These are phyloP conservation scores for Lasioglossum oenotherae DNA, from an alignment of 2,888 invertebrate species.

Conservation along the genomic window DNA sequence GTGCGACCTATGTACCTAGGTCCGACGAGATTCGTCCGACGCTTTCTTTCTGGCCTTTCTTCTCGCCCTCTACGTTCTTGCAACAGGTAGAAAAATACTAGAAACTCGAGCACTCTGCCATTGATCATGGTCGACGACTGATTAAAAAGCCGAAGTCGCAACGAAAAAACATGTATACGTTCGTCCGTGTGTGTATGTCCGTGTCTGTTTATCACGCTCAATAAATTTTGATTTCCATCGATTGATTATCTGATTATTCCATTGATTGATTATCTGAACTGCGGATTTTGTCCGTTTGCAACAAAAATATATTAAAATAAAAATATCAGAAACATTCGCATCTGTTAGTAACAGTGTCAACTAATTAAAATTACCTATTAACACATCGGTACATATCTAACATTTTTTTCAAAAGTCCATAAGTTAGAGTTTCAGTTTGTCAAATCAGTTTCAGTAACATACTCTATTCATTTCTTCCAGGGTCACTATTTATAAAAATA, in stretches of 20 bases:
- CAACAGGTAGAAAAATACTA: neutral
- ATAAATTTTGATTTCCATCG: neutral
- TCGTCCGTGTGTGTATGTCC: neutral
- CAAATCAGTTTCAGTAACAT: neutral
- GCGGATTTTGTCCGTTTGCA: neutral
- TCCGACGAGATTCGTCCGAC: constrained; percentile 61
- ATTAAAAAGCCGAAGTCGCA: neutral
- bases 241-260: neutral
- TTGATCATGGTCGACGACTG: constrained; percentile 5
- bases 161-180: neutral
- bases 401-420: neutral
- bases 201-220: neutral
- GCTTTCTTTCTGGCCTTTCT: neutral
- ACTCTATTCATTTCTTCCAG: neutral
- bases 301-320: neutral
- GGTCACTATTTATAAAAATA: neutral
- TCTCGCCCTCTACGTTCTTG: neutral
- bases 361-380: neutral
- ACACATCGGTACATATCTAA: neutral
- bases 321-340: neutral
- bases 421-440: neutral
- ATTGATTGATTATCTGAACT: neutral
- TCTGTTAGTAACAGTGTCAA: neutral
- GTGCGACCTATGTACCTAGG: constrained; percentile 37
- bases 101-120: constrained; percentile 35